These are phyloP conservation scores for Microtus richardsoni DNA, from an alignment of 2,113 vertebrate genomes.

Conservation along the genomic window DNA sequence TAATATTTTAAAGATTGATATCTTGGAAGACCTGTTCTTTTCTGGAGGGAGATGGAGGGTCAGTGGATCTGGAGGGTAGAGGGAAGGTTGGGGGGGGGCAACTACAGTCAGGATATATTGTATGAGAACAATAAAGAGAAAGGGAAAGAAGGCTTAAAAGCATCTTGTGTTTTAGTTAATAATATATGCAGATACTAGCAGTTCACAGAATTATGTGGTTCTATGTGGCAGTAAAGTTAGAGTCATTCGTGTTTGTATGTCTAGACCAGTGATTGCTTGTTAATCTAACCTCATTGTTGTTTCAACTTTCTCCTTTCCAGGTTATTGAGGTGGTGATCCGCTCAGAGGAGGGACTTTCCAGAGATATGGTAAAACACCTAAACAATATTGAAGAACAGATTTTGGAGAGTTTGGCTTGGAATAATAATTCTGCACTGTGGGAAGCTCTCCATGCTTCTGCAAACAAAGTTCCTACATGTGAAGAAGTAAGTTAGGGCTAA, in stretches of 20 bases:
- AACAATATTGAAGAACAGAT: constrained; percentile 98
- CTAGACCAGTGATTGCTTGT: not conserved
- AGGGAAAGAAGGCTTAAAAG: not conserved
- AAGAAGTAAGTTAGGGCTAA: constrained; percentile 90
- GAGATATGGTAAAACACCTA: constrained; percentile 98
- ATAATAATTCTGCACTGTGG: constrained; percentile 92
- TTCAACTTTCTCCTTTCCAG: constrained; percentile 80
- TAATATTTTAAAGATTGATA: not conserved
- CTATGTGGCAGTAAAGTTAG: not conserved
- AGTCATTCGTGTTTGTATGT: not conserved
- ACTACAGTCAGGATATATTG: not conserved
- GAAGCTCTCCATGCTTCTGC: constrained; percentile 88
- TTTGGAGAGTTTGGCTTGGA: constrained; percentile 95
- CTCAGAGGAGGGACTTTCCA: constrained; percentile 96
- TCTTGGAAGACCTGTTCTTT: not conserved
- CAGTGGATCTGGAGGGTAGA: not conserved
- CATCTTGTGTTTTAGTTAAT: not conserved
- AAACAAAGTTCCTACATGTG: constrained; percentile 94
- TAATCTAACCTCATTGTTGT: constrained; percentile 34
- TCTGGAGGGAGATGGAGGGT: not conserved
- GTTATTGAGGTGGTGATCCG: constrained; percentile 99
- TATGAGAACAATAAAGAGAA: not conserved
- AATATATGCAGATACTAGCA: not conserved
- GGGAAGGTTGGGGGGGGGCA: not conserved
- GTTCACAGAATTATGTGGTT: constrained; percentile 3